Evolutionary conservation across 2,888 invertebrate genomes (phyloP).

Genomic region (Platycheirus albimanus): DNA sequence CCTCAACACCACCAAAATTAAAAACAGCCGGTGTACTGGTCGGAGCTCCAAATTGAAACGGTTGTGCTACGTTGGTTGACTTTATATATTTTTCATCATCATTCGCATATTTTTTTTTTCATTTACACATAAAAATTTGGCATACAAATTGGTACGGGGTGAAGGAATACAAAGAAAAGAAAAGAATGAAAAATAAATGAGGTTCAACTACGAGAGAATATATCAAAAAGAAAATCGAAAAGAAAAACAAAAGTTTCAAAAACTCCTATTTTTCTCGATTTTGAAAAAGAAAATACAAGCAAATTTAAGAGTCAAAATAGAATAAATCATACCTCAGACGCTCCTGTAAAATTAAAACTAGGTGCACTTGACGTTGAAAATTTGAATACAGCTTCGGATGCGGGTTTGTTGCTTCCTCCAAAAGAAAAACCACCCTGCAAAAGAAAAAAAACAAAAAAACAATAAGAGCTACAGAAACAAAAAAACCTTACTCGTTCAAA

Average conservation of each 20-base stretch:
- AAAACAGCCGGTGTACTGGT: conserved; percentile 78
- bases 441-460: not conserved
- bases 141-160: conserved; percentile 6
- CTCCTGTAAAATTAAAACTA: conserved; percentile 80
- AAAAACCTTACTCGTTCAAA: too few species aligned
- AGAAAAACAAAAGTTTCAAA: conserved; percentile 25
- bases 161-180: conserved; percentile 34
- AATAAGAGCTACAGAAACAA: too few species aligned
- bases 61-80: conserved; percentile 76
- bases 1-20: conserved; percentile 78
- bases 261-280: too few species aligned
- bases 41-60: conserved; percentile 79
- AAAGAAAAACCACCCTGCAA: conserved; percentile 75
- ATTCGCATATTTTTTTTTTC: conserved; percentile 67
- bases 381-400: conserved; percentile 75
- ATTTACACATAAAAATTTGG: conserved; percentile 3
- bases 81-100: conserved; percentile 54
- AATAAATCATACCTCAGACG: conserved; percentile 68
- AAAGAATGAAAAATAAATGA: conserved; percentile 26
- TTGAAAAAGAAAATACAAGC: not conserved
- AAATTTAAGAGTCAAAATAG: not conserved
- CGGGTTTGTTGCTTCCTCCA: conserved; percentile 70
- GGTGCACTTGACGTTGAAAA: conserved; percentile 74
- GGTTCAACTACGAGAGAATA: conserved; percentile 29
- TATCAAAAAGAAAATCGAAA: conserved; percentile 8